Percentiles rank a stretch among this genome's conserved stretches.
phyloP scores from a whole-genome alignment of 1,140 invertebrate genomes.

The Ceratoteleas bidentatus region DNA sequence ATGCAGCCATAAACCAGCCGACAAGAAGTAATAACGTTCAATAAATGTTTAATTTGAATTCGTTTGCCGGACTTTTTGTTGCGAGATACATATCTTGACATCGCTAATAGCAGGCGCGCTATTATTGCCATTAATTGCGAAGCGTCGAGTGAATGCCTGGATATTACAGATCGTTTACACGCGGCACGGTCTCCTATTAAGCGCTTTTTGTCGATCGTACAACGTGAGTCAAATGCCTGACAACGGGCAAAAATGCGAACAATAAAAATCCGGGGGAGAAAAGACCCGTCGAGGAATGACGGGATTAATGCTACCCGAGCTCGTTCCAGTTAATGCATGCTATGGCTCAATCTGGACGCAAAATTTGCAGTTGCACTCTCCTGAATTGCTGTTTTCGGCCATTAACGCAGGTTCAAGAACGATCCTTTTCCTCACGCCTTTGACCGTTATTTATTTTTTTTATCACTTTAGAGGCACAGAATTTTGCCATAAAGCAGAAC shows the following conservation, averaged over 20 bases:
- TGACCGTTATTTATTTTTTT: too few relatives aligned
- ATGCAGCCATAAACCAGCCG: conserved; percentile 25
- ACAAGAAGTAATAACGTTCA: conserved; percentile 42
- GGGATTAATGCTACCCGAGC: conserved; percentile 28
- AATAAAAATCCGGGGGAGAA: conserved; percentile 33
- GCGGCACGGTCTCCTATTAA: conserved; percentile 57
- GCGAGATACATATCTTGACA: conserved; percentile 46
- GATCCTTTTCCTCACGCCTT: too few relatives aligned
- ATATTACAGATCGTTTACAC: conserved; percentile 67
- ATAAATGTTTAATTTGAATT: conserved; percentile 47
- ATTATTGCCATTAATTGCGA: conserved; percentile 71
- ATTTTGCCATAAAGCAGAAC: too few relatives aligned
- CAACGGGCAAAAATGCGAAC: conserved; percentile 29
- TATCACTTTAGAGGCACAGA: too few relatives aligned
- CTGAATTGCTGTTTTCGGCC: conserved; percentile 1
- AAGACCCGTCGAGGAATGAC: conserved; percentile 36
- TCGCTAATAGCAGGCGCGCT: conserved; percentile 37
- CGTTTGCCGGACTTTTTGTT: conserved; percentile 26
- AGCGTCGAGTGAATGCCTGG: conserved; percentile 56
- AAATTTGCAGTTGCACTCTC: conserved; percentile 8
- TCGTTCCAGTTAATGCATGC: conserved; percentile 1
- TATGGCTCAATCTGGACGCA: conserved; percentile 25
- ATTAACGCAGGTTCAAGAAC: too few relatives aligned
- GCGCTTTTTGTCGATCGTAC: conserved; percentile 48
- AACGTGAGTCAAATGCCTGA: conserved; percentile 23